Conservation (phyloP, 2,797 vertebrate genomes). For the Lycodopsis pacificus region DNA sequence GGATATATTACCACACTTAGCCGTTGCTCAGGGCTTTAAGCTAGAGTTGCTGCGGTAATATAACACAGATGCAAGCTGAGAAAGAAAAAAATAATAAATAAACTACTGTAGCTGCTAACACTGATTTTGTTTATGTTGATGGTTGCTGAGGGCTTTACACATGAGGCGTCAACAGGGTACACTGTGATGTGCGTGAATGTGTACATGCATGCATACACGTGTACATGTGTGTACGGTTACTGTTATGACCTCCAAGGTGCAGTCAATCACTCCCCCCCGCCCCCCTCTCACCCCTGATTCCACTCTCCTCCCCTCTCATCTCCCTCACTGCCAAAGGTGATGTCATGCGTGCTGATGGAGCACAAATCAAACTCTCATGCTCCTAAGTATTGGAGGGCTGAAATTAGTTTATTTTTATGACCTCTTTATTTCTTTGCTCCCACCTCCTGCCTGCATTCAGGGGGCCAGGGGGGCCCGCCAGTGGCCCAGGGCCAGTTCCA, state of each 20-base stretch:
- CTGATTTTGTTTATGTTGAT: conserved; percentile 75
- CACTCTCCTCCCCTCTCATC: conserved; percentile 57
- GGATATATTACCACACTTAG: conserved; percentile 40
- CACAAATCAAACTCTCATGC: conserved; percentile 78
- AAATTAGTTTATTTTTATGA: conserved; percentile 84
- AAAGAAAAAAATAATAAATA: conserved; percentile 31
- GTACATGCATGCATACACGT: conserved; percentile 30
- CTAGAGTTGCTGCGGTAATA: conserved; percentile 60
- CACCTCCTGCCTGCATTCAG: conserved; percentile 63
- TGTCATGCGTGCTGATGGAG: conserved; percentile 75
- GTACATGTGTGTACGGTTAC: conserved; percentile 69
- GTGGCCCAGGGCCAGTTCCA: conserved; percentile 61
- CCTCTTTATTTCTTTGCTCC: conserved; percentile 78
- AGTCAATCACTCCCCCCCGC: conserved; percentile 63
- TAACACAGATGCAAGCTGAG: conserved; percentile 73
- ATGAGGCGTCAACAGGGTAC: conserved; percentile 62
- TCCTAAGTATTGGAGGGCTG: conserved; percentile 69
- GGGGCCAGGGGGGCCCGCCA: conserved; percentile 51
- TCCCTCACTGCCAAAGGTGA: conserved; percentile 75
- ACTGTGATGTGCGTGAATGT: conserved; percentile 17
- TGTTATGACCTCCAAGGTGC: conserved; percentile 58
- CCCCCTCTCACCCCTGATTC: conserved; percentile 50
- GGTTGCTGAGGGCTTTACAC: conserved; percentile 67
- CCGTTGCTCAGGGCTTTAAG: conserved; percentile 54
- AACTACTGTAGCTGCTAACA: conserved; percentile 43